Evolutionary conservation across 2,113 vertebrate species (phyloP).

Genomic region (Vombatus ursinus): DNA sequence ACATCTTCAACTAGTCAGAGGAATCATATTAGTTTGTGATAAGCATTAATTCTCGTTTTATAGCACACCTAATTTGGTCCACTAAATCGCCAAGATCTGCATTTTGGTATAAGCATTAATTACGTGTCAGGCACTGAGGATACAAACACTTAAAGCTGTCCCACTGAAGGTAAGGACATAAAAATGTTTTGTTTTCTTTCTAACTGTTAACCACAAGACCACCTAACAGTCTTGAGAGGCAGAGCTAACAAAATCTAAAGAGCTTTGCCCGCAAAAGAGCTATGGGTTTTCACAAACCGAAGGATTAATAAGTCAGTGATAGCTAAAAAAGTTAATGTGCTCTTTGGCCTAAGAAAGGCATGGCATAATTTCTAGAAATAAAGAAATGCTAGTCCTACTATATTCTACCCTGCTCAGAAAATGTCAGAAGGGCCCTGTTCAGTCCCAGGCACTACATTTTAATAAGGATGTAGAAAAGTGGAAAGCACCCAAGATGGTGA

Average conservation of each 20-base stretch:
- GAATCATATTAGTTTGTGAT: background rate
- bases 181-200: background rate
- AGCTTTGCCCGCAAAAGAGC: too few relatives aligned
- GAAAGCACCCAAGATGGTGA: background rate
- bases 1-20: background rate
- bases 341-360: background rate
- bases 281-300: too few relatives aligned
- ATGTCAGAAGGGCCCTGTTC: background rate
- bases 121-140: background rate
- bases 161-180: background rate
- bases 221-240: too few relatives aligned
- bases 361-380: background rate
- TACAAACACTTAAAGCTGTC: background rate
- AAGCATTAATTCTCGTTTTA: background rate
- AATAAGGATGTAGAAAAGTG: background rate
- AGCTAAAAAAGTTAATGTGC: background rate
- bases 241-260: too few relatives aligned
- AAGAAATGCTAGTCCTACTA: background rate
- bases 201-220: too few relatives aligned
- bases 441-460: background rate
- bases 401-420: background rate
- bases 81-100: background rate
- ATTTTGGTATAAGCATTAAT: background rate
- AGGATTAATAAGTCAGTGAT: background rate
- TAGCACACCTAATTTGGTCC: background rate